Percentiles rank a stretch among this genome's conserved stretches.
Conservation (phyloP, 2,797 vertebrate species). For the Lagorchestes hirsutus region DNA sequence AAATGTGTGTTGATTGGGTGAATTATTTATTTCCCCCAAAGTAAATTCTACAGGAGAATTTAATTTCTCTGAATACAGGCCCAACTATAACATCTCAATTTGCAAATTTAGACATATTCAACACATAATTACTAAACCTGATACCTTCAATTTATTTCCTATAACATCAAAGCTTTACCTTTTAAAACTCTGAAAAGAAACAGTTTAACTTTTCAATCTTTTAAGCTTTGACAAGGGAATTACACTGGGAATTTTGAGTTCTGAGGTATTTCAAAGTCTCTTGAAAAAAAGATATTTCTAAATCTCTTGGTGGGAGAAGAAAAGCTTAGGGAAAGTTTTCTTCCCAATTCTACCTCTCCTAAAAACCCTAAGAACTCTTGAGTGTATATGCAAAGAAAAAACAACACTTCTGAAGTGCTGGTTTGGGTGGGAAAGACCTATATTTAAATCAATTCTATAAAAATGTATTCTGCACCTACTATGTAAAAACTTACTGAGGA, state of each 20-base stretch:
- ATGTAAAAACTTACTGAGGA: neutral
- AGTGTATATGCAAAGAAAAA: neutral
- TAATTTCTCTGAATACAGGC: neutral
- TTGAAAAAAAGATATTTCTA: neutral
- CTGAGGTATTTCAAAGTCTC: neutral
- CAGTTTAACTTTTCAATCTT: neutral
- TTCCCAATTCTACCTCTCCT: neutral
- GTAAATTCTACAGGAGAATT: neutral
- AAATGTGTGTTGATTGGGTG: neutral
- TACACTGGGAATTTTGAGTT: neutral
- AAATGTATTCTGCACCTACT: neutral
- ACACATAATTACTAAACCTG: neutral
- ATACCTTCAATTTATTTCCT: neutral
- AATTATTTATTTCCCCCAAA: neutral
- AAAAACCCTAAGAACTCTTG: neutral
- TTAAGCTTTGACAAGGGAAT: neutral
- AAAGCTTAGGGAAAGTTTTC: neutral
- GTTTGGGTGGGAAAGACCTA: neutral
- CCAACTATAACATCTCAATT: neutral
- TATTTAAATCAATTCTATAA: neutral
- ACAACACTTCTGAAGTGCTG: neutral
- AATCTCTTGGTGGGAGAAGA: neutral
- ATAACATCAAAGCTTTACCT: neutral
- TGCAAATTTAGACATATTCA: neutral
- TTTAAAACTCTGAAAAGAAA: neutral